These are phyloP conservation scores for Augochlora pura DNA, from an alignment of 1,140 invertebrate genomes.

Conservation along the genomic window DNA sequence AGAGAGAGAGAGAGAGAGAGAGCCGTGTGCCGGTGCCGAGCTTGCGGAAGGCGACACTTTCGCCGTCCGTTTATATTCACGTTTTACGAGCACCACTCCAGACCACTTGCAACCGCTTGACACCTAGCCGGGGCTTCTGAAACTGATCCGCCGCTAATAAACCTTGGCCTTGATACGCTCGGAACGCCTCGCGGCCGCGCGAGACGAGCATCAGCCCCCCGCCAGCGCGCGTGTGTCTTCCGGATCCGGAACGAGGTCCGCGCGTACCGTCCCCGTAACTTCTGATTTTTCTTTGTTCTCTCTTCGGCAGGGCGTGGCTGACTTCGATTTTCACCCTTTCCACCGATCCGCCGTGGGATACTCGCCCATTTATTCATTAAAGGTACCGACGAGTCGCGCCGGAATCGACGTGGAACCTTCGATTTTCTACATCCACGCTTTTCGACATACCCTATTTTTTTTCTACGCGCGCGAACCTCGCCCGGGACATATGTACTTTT, in stretches of 20 bases:
- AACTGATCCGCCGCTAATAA: constrained; percentile 39
- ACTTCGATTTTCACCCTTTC: constrained; percentile 48
- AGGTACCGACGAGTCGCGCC: constrained; percentile 32
- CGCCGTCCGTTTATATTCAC: constrained; percentile 46
- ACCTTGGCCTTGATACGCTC: constrained; percentile 42
- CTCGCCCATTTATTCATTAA: constrained; percentile 47
- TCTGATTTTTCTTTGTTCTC: constrained; percentile 46
- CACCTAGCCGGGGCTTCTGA: constrained; percentile 30
- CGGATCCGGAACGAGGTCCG: constrained; percentile 7
- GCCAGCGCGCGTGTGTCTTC: neutral
- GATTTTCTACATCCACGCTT: constrained; percentile 34
- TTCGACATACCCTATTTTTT: constrained; percentile 19
- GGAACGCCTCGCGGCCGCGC: constrained; percentile 1
- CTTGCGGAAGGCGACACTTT: constrained; percentile 40
- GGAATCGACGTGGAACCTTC: constrained; percentile 35
- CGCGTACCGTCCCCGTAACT: constrained; percentile 12
- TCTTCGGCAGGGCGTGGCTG: constrained; percentile 41
- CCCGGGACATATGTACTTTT: constrained; percentile 12
- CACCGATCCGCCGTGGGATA: constrained; percentile 38
- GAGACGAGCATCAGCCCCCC: no score
- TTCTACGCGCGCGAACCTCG: no score
- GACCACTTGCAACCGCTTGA: constrained; percentile 38
- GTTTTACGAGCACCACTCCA: constrained; percentile 44
- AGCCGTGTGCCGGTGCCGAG: neutral
- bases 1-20: no score